A percentile compares a stretch with the other conserved stretches of the same genome.
Conservation (phyloP, 2,797 vertebrate genomes). For the Sebastes dallii region DNA sequence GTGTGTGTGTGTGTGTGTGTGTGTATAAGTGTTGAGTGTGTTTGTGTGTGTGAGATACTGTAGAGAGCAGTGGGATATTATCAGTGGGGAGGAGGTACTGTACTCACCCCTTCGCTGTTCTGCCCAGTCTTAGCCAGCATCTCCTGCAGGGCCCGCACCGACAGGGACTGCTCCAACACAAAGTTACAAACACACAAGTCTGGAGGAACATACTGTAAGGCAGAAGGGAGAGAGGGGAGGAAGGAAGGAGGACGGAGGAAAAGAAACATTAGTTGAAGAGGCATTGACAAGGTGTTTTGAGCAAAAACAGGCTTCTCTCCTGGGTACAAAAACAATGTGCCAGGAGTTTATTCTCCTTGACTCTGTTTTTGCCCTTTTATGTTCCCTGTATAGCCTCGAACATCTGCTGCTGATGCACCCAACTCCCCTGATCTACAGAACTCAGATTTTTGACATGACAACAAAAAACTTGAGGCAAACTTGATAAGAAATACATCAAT, state of each 20-base stretch:
- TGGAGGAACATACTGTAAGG: conserved; percentile 92
- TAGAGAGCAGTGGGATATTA: too few relatives aligned
- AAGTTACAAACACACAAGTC: conserved; percentile 97
- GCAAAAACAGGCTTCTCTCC: not conserved
- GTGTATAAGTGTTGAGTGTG: too few relatives aligned
- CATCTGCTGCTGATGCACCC: not conserved
- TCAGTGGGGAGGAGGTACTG: too few relatives aligned
- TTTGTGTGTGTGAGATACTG: too few relatives aligned
- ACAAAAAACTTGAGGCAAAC: not conserved
- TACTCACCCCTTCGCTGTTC: too few relatives aligned
- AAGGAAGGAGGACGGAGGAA: not conserved
- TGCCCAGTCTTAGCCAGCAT: too few relatives aligned
- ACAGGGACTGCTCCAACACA: conserved; percentile 96
- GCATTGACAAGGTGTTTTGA: not conserved
- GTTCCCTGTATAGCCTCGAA: not conserved
- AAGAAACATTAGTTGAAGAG: conserved; percentile 9
- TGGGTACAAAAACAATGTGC: not conserved
- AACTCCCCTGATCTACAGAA: not conserved
- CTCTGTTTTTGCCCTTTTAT: not conserved
- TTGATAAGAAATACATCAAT: not conserved
- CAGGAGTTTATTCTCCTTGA: not conserved
- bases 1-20: too few relatives aligned
- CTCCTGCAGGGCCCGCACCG: conserved; percentile 97
- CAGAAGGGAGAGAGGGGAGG: not conserved
- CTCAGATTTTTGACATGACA: not conserved